Base-by-base conservation (phyloP, 2,888 invertebrate genomes). In the Drosophila formosana region DNA sequence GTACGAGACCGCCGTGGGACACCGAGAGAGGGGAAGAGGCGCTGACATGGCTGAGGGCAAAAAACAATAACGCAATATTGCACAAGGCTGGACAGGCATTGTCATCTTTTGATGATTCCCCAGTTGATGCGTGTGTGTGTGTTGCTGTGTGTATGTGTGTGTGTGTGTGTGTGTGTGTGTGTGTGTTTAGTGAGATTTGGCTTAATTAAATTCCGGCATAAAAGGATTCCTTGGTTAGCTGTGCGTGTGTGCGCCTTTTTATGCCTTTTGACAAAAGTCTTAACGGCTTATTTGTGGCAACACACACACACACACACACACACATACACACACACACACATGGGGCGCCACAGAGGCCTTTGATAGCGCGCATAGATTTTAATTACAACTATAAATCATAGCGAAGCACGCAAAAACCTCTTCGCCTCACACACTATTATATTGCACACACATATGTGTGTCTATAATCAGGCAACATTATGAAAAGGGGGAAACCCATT, bases 261-360 rank as follows among this genome's bases (percentile, higher is more conserved):
- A 78, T 72, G 72, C 75, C 71, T 88, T 88, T 85, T 82, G 78
- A 80, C 86, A 86, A 80, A 85, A 88, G 88, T 71, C 80, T 88
- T 88, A 75, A 75, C 73, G 86, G 78, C 72, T 88, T 88, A 83
- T 75, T 68, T 60, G 51, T 60, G 64, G 43, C 56, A 26, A 60
- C 41, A 62, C 43, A 39, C 46, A 60, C 51, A 66, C 25, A 47
- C 49, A 49, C 18, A 60, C 18, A 28, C n/a, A 43, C 25, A 47
- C 49, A n/a, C n/a, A n/a, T n/a, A 37, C n/a, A 39, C 43, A 55
- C 13, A 65, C 43, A 49, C 18, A 60, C 18, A 28, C n/a, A 43
- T 13, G 13, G 25, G 18, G 3, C 3, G 39, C 6, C 13, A 39
- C 53, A 26, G 26, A 49, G 45, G 47, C 55, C 30, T 65, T 55